Conservation (phyloP, 2,888 invertebrate species). For the Harpagoxenus sublaevis region DNA sequence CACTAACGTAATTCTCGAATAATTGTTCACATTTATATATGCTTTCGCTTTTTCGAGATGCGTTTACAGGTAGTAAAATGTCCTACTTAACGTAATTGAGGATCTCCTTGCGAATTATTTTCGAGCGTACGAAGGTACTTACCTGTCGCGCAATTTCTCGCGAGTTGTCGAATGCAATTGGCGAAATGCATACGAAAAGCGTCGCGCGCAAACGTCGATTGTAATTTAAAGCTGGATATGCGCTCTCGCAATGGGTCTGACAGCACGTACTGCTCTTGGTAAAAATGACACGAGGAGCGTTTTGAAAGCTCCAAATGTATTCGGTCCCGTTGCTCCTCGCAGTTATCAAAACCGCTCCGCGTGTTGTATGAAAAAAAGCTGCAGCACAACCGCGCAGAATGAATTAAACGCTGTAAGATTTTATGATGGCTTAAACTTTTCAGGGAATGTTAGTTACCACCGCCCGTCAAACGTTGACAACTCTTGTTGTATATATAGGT, state of each 20-base stretch:
- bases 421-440: constrained; percentile 9
- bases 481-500: too few relatives aligned
- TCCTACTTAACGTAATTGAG: constrained; percentile 2
- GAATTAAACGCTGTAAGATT: constrained; percentile 25
- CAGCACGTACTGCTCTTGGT: constrained; percentile 15
- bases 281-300: constrained; percentile 28
- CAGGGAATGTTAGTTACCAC: background rate
- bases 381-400: background rate
- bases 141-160: constrained; percentile 7
- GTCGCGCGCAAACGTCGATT: constrained; percentile 18
- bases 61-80: background rate
- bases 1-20: background rate
- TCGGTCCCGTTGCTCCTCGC: background rate
- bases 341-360: background rate
- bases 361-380: background rate
- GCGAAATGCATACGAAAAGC: constrained; percentile 44
- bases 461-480: background rate
- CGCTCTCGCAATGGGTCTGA: constrained; percentile 5
- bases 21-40: background rate
- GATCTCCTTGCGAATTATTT: background rate
- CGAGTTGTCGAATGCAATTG: constrained; percentile 45
- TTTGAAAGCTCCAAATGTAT: constrained; percentile 20
- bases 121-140: background rate
- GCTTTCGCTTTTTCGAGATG: background rate
- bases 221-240: constrained; percentile 33